Evolutionary conservation across 2,797 vertebrate species (phyloP).

Genomic region (Danio albolineatus): DNA sequence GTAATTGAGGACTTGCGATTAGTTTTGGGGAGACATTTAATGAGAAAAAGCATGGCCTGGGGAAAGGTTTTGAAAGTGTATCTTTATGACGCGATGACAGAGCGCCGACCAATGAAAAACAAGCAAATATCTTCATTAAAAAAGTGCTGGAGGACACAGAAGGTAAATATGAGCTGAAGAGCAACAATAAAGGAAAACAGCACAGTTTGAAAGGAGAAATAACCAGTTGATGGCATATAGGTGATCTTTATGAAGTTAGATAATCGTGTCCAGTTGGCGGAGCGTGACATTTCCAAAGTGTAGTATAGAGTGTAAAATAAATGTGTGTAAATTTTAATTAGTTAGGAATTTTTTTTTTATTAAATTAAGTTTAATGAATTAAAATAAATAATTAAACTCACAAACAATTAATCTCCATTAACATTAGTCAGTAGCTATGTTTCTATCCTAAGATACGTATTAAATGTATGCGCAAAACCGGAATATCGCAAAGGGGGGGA

Average conservation of each 20-base stretch:
- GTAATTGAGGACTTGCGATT: slow-evolving; percentile 18
- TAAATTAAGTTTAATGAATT: too few species aligned
- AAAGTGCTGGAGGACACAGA: slow-evolving; percentile 19
- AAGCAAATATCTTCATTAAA: slow-evolving; percentile 30
- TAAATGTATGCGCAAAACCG: too few species aligned
- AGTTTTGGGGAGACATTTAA: slow-evolving; percentile 42
- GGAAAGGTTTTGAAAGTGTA: neutral
- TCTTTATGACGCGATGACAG: neutral
- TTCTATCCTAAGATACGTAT: too few species aligned
- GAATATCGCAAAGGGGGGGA: too few species aligned
- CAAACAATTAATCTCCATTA: too few species aligned
- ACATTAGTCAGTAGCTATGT: too few species aligned
- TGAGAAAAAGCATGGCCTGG: slow-evolving; percentile 23
- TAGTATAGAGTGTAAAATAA: too few species aligned
- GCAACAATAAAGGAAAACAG: neutral
- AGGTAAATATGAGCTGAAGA: slow-evolving; percentile 8
- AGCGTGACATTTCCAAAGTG: too few species aligned
- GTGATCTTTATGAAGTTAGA: neutral
- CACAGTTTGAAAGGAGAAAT: neutral
- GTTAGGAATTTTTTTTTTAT: too few species aligned
- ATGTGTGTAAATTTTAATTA: too few species aligned
- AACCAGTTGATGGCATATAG: neutral
- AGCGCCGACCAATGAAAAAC: slow-evolving; percentile 13
- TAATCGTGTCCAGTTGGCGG: neutral
- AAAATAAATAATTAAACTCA: too few species aligned